Evolutionary conservation across 2,888 invertebrate species (phyloP), one percentile per base, ranked within the genome.

Genomic region (Ophion obscuratus): DNA sequence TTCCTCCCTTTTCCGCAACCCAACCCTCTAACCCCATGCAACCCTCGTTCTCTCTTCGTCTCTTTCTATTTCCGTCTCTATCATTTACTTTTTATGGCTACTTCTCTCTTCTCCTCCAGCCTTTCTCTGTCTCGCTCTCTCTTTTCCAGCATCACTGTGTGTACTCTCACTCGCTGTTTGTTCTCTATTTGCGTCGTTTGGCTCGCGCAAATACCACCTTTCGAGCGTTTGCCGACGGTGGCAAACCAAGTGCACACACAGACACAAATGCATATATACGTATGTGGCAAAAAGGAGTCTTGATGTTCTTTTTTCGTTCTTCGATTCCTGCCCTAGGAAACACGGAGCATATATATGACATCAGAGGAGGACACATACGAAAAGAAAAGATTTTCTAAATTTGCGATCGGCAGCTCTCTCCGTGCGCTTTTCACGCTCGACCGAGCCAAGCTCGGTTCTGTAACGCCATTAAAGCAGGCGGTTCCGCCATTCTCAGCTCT

Each of bases 161-260:
- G 76, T 87, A 84, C 88, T 87, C 90, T 88, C 88, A 86, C 87
- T 83, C 86, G 83, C 68, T 92, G 92, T 93, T 93, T 93, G 92
- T 93, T 93, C 93, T 93, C 92, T 92, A 92, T 93, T 93, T 93
- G 92, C 92, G 92, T 92, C 93, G 92, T 94, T 94, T 93, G 92
- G 92, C 90, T 91, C 92, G 93, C 90, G 92, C 94, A 92, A 93
- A 93, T 93, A 92, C 91, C 92, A 92, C 92, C 93, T 92, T 91
- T 90, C 90, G 75, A 79, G 75, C 88, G 88, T 86, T 87, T 57
- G 67, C 84, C 87, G 71, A 83, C 83, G 83, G 62, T 74, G 64
- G 83, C 82, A 70, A 84, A 70, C 70, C 73, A 67, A 62, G 40
- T 73, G 71, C 62, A 66, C 20, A 77, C 14, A 66, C 36, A 7